phyloP scores from a whole-genome alignment of 2,797 vertebrate species.

The Chaunax sp. region DNA sequence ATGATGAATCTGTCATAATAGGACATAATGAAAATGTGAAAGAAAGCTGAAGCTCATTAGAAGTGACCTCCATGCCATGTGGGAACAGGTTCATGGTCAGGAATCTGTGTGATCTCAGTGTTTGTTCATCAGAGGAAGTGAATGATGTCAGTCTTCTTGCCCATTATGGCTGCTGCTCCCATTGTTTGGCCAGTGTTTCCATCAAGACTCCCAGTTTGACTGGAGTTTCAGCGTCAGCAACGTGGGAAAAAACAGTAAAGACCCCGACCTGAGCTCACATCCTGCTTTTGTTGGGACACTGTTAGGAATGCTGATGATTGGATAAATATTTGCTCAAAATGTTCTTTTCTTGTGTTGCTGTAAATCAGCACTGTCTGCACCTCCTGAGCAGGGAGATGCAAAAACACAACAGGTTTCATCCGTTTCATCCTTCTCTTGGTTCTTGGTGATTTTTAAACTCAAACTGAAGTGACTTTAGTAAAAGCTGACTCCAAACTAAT shows the following conservation, averaged over 20 bases:
- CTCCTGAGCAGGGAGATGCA: conserved; percentile 18
- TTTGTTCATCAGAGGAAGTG: conserved; percentile 67
- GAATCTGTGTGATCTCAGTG: conserved; percentile 28
- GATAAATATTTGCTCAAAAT: conserved; percentile 78
- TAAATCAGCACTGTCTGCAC: conserved; percentile 49
- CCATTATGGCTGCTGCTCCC: conserved; percentile 56
- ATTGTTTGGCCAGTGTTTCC: conserved; percentile 74
- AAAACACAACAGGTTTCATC: background rate
- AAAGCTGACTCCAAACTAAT: no score
- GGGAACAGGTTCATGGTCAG: conserved; percentile 34
- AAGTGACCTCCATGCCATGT: background rate
- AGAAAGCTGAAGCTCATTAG: background rate
- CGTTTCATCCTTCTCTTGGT: background rate
- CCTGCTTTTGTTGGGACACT: conserved; percentile 82
- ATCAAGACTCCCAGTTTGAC: conserved; percentile 45
- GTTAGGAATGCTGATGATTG: conserved; percentile 73
- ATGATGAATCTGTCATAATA: no score
- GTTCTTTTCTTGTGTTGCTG: conserved; percentile 49
- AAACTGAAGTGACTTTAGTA: no score
- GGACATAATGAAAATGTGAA: background rate
- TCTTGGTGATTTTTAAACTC: no score
- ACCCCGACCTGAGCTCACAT: conserved; percentile 73
- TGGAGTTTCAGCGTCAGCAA: conserved; percentile 43
- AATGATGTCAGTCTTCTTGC: conserved; percentile 68
- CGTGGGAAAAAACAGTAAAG: conserved; percentile 56